Evolutionary conservation across 2,888 invertebrate species (phyloP).

Genomic region (Tenthredo amoena): DNA sequence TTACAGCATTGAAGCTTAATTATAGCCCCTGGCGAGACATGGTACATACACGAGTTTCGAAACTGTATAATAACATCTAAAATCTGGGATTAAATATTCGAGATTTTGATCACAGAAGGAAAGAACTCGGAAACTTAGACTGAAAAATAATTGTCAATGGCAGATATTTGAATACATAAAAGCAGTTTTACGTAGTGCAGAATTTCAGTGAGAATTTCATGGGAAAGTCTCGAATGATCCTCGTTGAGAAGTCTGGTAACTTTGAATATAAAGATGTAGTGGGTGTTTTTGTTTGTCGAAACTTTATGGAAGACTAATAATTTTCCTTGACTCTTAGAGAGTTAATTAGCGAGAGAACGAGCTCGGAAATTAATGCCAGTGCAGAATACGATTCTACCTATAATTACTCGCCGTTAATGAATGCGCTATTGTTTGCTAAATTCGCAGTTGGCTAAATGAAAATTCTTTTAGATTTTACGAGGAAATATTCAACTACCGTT

Average conservation of each 20-base stretch:
- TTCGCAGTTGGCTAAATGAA: neutral
- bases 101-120: neutral
- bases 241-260: neutral
- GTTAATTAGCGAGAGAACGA: conserved; percentile 27
- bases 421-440: conserved; percentile 10
- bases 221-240: neutral
- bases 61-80: neutral
- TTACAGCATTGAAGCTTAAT: neutral
- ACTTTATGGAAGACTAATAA: neutral
- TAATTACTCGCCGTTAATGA: conserved; percentile 28
- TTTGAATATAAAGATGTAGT: neutral
- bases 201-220: neutral
- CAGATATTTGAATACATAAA: neutral
- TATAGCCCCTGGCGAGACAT: neutral
- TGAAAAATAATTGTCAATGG: neutral
- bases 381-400: conserved; percentile 9
- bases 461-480: neutral
- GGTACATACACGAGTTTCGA: neutral
- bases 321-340: neutral
- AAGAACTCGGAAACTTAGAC: neutral
- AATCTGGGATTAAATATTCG: neutral
- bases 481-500: neutral
- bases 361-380: conserved; percentile 16
- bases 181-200: neutral
- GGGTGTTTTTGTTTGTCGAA: neutral